These are phyloP conservation scores for Columba janthina DNA, from an alignment of 2,113 vertebrate species.

Conservation along the genomic window DNA sequence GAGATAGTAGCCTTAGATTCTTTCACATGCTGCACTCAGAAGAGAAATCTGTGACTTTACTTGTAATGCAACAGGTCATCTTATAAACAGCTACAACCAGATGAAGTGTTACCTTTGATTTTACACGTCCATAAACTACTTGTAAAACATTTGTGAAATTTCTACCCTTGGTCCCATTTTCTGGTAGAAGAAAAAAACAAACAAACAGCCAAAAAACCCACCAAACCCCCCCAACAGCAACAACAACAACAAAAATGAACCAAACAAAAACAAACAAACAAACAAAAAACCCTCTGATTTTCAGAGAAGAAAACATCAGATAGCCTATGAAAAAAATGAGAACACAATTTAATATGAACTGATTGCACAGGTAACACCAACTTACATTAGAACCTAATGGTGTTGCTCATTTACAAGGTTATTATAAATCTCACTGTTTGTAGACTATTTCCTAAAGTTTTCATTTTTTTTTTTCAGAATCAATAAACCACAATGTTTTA, in stretches of 20 bases:
- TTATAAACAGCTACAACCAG: background rate
- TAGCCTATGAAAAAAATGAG: background rate
- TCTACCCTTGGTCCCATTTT: background rate
- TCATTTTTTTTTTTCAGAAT: background rate
- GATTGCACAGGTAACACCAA: background rate
- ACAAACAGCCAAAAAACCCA: too few relatives aligned
- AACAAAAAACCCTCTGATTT: background rate
- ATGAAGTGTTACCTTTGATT: background rate
- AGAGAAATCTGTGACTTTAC: background rate
- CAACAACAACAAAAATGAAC: too few relatives aligned
- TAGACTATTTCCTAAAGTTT: background rate
- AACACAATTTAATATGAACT: background rate
- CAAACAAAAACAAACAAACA: too few relatives aligned
- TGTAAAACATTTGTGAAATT: background rate
- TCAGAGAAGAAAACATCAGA: background rate
- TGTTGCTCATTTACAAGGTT: background rate
- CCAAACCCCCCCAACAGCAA: too few relatives aligned
- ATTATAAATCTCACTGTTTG: background rate
- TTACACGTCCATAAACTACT: background rate
- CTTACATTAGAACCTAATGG: background rate
- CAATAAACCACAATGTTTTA: background rate
- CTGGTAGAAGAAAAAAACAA: too few relatives aligned
- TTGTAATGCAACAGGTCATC: background rate
- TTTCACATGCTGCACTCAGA: background rate
- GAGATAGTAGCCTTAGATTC: background rate